A percentile compares a stretch with the other conserved stretches of the same genome.
These are phyloP conservation scores for Alfaro cultratus DNA, from an alignment of 2,797 vertebrate genomes.

Conservation along the genomic window DNA sequence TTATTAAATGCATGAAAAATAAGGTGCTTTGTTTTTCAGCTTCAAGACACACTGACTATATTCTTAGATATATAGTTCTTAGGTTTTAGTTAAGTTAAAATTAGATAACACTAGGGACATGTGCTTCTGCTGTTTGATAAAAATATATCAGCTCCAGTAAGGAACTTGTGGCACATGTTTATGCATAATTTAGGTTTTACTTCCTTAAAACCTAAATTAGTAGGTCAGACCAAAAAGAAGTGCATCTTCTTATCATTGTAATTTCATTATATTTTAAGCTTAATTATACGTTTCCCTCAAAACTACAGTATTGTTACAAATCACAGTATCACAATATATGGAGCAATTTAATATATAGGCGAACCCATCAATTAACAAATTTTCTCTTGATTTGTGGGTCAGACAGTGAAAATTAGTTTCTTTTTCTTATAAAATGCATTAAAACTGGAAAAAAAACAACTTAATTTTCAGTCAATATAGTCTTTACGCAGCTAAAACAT, in stretches of 20 bases:
- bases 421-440: background rate
- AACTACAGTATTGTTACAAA: background rate
- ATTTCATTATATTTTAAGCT: background rate
- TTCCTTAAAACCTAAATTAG: background rate
- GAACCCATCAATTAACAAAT: background rate
- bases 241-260: background rate
- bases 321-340: background rate
- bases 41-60: background rate
- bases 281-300: background rate
- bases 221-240: background rate
- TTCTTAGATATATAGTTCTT: background rate
- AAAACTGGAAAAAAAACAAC: too few species aligned
- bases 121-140: background rate
- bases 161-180: background rate
- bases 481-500: too few species aligned
- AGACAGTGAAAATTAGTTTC: background rate
- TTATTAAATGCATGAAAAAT: background rate
- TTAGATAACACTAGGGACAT: background rate
- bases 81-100: background rate
- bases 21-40: background rate
- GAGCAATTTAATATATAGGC: background rate
- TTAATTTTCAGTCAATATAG: too few species aligned
- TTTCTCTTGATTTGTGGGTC: background rate
- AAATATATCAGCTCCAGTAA: background rate
- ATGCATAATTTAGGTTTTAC: too few species aligned